phyloP scores from a whole-genome alignment of 2,113 vertebrate species.

The Perca fluviatilis region DNA sequence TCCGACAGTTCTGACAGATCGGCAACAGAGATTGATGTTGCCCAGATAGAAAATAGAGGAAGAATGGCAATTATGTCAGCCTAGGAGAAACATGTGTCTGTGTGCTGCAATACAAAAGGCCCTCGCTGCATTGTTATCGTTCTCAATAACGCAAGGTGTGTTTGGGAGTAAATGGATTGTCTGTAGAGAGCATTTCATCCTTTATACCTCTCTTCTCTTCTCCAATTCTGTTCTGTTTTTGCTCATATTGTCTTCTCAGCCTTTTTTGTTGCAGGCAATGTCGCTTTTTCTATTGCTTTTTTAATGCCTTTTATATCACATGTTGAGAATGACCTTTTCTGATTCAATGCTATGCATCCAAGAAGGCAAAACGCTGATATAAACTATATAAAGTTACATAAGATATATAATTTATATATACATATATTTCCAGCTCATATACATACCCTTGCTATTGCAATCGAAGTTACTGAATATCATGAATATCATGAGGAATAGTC shows the following conservation, averaged over 20 bases:
- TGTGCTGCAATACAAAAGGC: constrained; percentile 74
- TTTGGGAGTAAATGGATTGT: constrained; percentile 84
- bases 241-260: constrained; percentile 9
- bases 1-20: constrained; percentile 84
- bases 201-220: constrained; percentile 32
- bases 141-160: constrained; percentile 85
- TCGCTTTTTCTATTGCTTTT: not conserved
- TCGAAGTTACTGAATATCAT: constrained; percentile 14
- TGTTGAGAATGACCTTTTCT: not conserved
- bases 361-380: not conserved
- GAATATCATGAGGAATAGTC: constrained; percentile 33
- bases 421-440: not conserved
- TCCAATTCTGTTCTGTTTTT: constrained; percentile 4
- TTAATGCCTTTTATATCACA: constrained; percentile 18
- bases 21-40: constrained; percentile 86
- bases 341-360: not conserved
- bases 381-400: not conserved
- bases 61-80: constrained; percentile 88
- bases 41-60: constrained; percentile 85
- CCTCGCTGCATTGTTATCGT: constrained; percentile 83
- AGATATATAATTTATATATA: not conserved
- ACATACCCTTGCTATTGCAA: not conserved
- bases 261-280: not conserved
- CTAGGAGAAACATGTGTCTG: constrained; percentile 85
- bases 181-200: constrained; percentile 72